Evolutionary conservation across 30 jellyfish, hydroid and myxozoan genomes (phyloP).

Genomic region (Haliclystus octoradiatus): DNA sequence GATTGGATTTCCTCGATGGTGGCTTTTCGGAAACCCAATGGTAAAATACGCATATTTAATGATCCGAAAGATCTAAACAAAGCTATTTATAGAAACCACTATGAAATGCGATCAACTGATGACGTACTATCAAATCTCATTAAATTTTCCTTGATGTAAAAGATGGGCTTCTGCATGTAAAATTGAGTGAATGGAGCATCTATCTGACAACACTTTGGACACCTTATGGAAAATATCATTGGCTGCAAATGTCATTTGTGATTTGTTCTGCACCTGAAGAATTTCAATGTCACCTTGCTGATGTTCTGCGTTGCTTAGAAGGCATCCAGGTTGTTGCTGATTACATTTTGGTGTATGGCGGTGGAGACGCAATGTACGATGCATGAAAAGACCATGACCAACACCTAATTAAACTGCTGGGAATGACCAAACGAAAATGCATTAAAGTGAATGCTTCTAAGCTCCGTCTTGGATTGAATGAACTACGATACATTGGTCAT

Average conservation of each 20-base stretch:
- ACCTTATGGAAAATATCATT: no score
- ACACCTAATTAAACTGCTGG: slow-evolving; percentile 8
- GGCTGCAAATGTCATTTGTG: slow-evolving; percentile 14
- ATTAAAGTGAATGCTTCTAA: slow-evolving; percentile 23
- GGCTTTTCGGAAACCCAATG: no score
- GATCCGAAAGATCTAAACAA: no score
- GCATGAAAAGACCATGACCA: slow-evolving; percentile 29
- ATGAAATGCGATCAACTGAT: no score
- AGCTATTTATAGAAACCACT: no score
- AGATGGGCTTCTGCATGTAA: no score
- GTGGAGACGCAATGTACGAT: slow-evolving; percentile 22
- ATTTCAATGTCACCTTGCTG: slow-evolving; percentile 19
- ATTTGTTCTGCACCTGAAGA: slow-evolving; percentile 24
- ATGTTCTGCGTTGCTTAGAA: slow-evolving; percentile 4
- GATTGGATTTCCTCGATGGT: no score
- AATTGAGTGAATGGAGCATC: slow-evolving; percentile 12
- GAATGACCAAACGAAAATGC: slow-evolving; percentile 3
- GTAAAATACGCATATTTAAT: no score
- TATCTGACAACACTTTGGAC: slow-evolving; percentile 13
- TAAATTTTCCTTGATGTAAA: no score
- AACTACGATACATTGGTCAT: slow-evolving; percentile 35
- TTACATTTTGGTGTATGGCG: slow-evolving; percentile 23
- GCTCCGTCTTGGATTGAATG: slow-evolving; percentile 16
- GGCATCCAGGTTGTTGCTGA: slow-evolving; percentile 22
- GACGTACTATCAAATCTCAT: no score